Evolutionary conservation across 2,797 vertebrate genomes (phyloP).

Genomic region (Myoxocephalus aenaeus): DNA sequence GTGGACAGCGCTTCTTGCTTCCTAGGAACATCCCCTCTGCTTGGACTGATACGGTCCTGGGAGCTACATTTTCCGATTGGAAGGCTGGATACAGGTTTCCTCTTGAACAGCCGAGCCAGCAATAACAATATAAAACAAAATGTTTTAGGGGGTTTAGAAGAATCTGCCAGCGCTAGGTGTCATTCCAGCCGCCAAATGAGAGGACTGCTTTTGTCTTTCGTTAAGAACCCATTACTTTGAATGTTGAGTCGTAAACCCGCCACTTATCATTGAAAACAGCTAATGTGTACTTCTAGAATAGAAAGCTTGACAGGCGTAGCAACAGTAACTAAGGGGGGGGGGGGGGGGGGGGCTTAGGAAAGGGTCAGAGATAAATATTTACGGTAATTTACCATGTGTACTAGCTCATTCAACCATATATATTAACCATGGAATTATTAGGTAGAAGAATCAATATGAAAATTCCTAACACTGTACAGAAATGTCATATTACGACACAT

Average conservation of each 20-base stretch:
- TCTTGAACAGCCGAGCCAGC: not conserved
- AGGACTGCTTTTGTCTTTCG: not conserved
- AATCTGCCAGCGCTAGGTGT: not conserved
- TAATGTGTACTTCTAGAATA: not conserved
- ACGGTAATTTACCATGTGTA: no score
- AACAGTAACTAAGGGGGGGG: not conserved
- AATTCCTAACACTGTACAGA: not conserved
- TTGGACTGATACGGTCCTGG: not conserved
- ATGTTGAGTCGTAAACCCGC: not conserved
- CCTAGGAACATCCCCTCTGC: not conserved
- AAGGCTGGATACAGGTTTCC: not conserved
- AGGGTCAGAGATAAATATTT: no score
- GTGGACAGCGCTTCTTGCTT: conserved; percentile 17
- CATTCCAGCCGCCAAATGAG: not conserved
- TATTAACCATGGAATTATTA: not conserved
- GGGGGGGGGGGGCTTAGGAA: not conserved
- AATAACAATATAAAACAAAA: not conserved
- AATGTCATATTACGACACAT: conserved; percentile 5
- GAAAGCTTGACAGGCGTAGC: not conserved
- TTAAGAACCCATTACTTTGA: not conserved
- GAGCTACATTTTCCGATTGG: not conserved
- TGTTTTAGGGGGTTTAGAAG: not conserved
- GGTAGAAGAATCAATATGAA: not conserved
- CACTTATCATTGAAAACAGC: not conserved
- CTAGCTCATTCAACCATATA: not conserved